These are phyloP conservation scores for Nematostella vectensis DNA, from an alignment of 92 coral and sea anemone genomes.

Conservation along the genomic window DNA sequence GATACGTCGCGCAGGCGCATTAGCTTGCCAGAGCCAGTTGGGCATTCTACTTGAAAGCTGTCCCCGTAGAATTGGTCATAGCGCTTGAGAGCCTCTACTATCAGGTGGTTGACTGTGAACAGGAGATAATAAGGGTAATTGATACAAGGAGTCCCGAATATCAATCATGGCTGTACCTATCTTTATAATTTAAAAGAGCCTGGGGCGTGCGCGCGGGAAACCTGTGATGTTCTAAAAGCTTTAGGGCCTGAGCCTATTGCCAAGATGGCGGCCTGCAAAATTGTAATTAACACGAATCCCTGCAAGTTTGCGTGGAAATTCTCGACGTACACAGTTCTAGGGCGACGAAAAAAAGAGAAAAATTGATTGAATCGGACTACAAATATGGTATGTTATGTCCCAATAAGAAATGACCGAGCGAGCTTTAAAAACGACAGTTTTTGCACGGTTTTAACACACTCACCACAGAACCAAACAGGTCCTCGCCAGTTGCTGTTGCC, in stretches of 20 bases:
- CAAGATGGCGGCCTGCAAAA: neutral
- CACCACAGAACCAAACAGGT: constrained; percentile 83
- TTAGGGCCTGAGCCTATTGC: neutral
- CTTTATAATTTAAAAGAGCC: too few relatives aligned
- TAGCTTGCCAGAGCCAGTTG: constrained; percentile 71
- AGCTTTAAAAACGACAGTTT: too few relatives aligned
- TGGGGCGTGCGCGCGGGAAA: too few relatives aligned
- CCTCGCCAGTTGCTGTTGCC: constrained; percentile 99
- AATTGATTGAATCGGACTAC: too few relatives aligned
- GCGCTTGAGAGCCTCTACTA: constrained; percentile 70
- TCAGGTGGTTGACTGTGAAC: constrained; percentile 51
- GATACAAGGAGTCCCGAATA: neutral
- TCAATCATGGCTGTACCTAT: too few relatives aligned
- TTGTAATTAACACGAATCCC: too few relatives aligned
- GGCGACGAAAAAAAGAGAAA: constrained; percentile 1
- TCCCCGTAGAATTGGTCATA: constrained; percentile 76
- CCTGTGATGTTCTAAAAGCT: too few relatives aligned
- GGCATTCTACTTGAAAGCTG: constrained; percentile 71
- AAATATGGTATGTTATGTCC: too few relatives aligned
- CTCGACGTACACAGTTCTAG: too few relatives aligned
- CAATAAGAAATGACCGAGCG: too few relatives aligned
- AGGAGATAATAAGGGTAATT: neutral
- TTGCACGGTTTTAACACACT: too few relatives aligned
- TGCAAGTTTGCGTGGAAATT: too few relatives aligned
- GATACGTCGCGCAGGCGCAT: constrained; percentile 72